Conservation (phyloP, 2,797 vertebrate genomes). For the Jordanella pulchra region DNA sequence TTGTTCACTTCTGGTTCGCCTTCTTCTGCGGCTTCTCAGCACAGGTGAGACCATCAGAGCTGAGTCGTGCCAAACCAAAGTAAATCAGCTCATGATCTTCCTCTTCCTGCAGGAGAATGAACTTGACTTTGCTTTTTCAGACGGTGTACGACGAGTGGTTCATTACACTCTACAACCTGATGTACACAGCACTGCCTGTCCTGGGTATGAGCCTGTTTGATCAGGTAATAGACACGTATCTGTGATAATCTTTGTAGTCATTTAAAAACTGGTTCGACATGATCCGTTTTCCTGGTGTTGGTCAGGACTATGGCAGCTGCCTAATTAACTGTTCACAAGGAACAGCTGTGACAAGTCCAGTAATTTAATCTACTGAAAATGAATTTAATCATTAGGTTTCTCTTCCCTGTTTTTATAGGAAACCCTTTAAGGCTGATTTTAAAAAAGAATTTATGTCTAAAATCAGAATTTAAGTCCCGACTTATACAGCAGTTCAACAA, state of each 20-base stretch:
- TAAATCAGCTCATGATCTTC: neutral
- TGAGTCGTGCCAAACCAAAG: neutral
- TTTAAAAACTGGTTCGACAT: too few relatives aligned
- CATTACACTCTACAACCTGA: conserved; percentile 92
- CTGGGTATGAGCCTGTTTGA: conserved; percentile 95
- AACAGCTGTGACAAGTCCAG: too few relatives aligned
- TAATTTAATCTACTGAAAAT: too few relatives aligned
- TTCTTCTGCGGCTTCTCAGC: conserved; percentile 97
- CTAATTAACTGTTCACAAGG: too few relatives aligned
- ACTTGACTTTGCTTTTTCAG: conserved; percentile 44
- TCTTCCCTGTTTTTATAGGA: too few relatives aligned
- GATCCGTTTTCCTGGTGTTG: too few relatives aligned
- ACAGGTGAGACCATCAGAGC: conserved; percentile 80
- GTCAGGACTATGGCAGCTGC: too few relatives aligned
- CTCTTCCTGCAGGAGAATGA: neutral
- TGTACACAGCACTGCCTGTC: conserved; percentile 93
- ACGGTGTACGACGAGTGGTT: conserved; percentile 95
- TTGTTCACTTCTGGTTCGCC: conserved; percentile 95
- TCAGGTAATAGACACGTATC: too few relatives aligned
- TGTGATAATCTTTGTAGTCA: too few relatives aligned
- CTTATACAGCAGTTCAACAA: too few relatives aligned
- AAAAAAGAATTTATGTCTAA: neutral
- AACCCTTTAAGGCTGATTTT: too few relatives aligned
- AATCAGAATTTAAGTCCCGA: neutral
- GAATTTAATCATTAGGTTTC: too few relatives aligned